Conservation (phyloP, 2,888 invertebrate genomes). For the Hemicrepidius hirtus region DNA sequence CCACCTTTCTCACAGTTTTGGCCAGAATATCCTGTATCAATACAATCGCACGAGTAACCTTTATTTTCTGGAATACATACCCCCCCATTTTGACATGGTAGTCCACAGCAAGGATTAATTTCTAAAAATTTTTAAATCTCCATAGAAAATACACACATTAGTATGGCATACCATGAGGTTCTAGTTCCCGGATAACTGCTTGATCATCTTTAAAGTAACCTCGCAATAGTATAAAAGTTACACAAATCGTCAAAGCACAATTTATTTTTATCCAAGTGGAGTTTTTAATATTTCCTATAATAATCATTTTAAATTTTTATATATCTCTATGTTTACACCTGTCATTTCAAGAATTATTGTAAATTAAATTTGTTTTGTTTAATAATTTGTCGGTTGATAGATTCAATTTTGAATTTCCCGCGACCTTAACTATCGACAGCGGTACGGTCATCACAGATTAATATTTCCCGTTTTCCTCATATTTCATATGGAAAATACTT, state of each 20-base stretch:
- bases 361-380: too few species aligned
- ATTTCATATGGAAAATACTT: too few species aligned
- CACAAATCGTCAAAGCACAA: conserved; percentile 27
- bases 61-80: conserved; percentile 25
- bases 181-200: neutral
- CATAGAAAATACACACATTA: conserved; percentile 4
- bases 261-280: conserved; percentile 41
- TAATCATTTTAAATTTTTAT: conserved; percentile 3
- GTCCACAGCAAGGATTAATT: conserved; percentile 37
- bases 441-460: too few species aligned
- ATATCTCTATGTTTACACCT: too few species aligned
- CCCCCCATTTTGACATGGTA: conserved; percentile 45
- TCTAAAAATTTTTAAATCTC: conserved; percentile 21
- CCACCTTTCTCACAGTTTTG: conserved; percentile 38
- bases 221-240: conserved; percentile 22
- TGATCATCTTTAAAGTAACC: conserved; percentile 8
- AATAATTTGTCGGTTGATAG: too few species aligned
- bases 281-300: conserved; percentile 39
- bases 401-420: too few species aligned
- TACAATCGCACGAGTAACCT: conserved; percentile 38
- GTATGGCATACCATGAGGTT: conserved; percentile 5
- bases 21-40: conserved; percentile 35
- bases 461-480: too few species aligned
- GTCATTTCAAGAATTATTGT: too few species aligned
- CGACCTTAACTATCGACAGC: too few species aligned